phyloP scores from a whole-genome alignment of 2,113 vertebrate species.

The Istiophorus platypterus region DNA sequence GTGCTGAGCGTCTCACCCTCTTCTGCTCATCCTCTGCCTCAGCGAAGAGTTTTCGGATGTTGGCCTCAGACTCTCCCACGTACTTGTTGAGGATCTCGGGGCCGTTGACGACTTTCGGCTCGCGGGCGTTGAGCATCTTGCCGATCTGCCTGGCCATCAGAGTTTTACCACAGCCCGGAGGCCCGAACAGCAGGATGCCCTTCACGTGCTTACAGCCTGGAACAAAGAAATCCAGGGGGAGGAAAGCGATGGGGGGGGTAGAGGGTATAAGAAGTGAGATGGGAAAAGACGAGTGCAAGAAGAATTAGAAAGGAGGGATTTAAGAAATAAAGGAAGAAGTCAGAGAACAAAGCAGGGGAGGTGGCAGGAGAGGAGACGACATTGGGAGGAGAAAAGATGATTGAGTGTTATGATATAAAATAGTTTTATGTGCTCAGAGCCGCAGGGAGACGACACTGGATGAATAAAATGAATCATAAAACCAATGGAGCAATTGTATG shows the following conservation, averaged over 20 bases:
- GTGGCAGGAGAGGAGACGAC: neutral
- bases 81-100: slow-evolving; percentile 99
- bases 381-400: neutral
- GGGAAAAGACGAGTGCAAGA: neutral
- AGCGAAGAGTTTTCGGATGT: slow-evolving; percentile 97
- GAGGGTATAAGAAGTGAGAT: neutral
- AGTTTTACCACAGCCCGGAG: slow-evolving; percentile 97
- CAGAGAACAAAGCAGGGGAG: neutral
- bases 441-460: slow-evolving; percentile 2
- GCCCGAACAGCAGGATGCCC: slow-evolving; percentile 95
- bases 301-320: neutral
- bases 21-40: slow-evolving; percentile 98
- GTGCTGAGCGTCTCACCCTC: slow-evolving; percentile 82
- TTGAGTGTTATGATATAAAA: neutral
- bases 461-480: slow-evolving; percentile 17
- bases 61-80: slow-evolving; percentile 97
- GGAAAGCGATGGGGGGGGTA: neutral
- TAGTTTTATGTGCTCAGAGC: neutral
- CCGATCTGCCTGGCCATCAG: slow-evolving; percentile 98
- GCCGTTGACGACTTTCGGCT: slow-evolving; percentile 97
- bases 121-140: slow-evolving; percentile 97
- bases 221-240: neutral
- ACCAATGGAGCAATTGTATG: neutral
- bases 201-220: slow-evolving; percentile 98
- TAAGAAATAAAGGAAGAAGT: neutral